A percentile compares a stretch with the other conserved stretches of the same genome.
These are phyloP conservation scores for Mormyrops attenuatus DNA, from an alignment of 2,797 vertebrate species.

Conservation along the genomic window DNA sequence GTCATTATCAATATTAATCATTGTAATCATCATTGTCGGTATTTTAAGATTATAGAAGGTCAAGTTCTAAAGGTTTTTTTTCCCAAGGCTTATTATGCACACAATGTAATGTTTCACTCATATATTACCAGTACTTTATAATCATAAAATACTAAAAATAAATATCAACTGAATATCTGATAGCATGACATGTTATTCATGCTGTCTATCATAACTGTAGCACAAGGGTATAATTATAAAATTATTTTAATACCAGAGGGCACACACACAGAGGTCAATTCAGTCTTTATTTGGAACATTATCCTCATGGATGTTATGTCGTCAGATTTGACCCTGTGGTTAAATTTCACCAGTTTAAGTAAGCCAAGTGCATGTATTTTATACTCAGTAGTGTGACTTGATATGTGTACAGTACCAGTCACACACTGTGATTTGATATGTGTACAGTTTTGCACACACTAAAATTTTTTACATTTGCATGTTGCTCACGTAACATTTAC, in stretches of 20 bases:
- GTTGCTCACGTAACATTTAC: not conserved
- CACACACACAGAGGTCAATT: not conserved
- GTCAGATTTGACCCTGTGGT: not conserved
- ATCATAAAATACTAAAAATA: not conserved
- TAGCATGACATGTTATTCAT: not conserved
- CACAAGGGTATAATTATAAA: not conserved
- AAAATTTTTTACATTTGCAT: not conserved
- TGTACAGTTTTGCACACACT: not conserved
- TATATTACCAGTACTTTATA: not conserved
- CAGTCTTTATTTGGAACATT: not conserved
- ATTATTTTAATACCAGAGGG: constrained; percentile 2
- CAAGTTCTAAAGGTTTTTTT: not conserved
- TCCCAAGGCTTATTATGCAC: not conserved
- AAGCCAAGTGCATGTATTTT: not conserved
- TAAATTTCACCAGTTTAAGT: constrained; percentile 2
- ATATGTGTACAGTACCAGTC: not conserved
- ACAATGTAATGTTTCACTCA: not conserved
- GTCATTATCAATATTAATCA: not conserved
- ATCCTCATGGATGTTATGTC: not conserved
- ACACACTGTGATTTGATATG: not conserved
- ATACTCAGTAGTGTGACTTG: not conserved
- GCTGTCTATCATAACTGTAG: not conserved
- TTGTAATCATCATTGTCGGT: not conserved
- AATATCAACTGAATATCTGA: not conserved
- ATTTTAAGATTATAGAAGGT: not conserved